Evolutionary conservation across 2,888 invertebrate species (phyloP), one percentile per base, ranked within the genome.

Genomic region (Tinea semifulvella): DNA sequence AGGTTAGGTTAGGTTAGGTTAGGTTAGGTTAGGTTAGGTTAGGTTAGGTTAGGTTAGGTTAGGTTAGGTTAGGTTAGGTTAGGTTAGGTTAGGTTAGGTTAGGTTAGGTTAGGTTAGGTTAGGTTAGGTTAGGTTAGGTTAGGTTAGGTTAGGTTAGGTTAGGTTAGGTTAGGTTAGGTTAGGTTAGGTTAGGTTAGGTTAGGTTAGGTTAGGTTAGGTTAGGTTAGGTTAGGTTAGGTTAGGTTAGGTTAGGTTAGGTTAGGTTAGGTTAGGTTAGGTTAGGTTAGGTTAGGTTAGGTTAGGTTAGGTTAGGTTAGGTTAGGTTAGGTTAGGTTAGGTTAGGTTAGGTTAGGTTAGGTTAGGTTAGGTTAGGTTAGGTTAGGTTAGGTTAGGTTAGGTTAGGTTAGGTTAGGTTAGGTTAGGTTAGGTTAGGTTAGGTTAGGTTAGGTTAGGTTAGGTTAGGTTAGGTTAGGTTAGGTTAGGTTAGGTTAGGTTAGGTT

Each of bases 1-100:
- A 27, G 27, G 27, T 27, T 27, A 27, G 27, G 27, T 27, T 27
- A 27, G 27, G 27, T 27, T 27, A 27, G 27, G 27, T 27, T 27
- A 27, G 27, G 27, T 27, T 27, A 27, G 27, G 27, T 27, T 27
- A 27, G 27, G 27, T 27, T 27, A 27, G 27, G 27, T 27, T 27
- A 27, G 27, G 27, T 27, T 27, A 27, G 27, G 27, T 27, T 27
- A 27, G 27, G 27, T 27, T 27, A 27, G 27, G 27, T 27, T 27
- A 27, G 27, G 27, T 27, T 27, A 27, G 27, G 27, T 27, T 27
- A 27, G 27, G 27, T 27, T 27, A 27, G 27, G 27, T 27, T 27
- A 27, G 27, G 27, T 27, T 27, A 27, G 27, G 27, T 27, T 27
- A 27, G 27, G 27, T 27, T 27, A 27, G 27, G 27, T 27, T 27